Evolutionary conservation across 2,113 vertebrate species (phyloP), one percentile per base, ranked within the genome.

Genomic region (Oxyruncus cristatus): DNA sequence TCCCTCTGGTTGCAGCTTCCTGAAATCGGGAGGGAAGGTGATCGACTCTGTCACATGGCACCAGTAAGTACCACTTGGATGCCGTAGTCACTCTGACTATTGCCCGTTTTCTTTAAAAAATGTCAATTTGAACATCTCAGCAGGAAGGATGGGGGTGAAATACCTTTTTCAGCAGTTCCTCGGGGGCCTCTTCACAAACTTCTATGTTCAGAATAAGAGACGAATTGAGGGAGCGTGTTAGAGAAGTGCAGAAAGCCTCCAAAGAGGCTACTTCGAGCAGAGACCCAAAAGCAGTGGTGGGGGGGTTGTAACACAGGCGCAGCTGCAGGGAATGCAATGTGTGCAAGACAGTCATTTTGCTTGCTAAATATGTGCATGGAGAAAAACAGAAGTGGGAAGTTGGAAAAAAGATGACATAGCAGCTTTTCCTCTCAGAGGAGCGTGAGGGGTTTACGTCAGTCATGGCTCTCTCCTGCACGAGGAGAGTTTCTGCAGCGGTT

Each of bases 41-140:
- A 98, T 99, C 9, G 95, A 99, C 71, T 97, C 99, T 13, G 96
- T 98, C 58, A 99, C 99, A 0, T 99, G 99, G 99, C 99, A 99
- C 95, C 99, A 99, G 99, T 99, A 98, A 99, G 99, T 99, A 88
- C 23, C 97, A 65, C 98, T 98, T 97, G 14, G 39, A 12, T 77
- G 27, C 27, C 28, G 20, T 8, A 1, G 1, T 37, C 42, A 3
- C 70, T 77, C 81, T 12, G n/a, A 10, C 32, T 67, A 37, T 46
- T 13, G 4, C 24, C 81, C n/a, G 5, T 50, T 39, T 49, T 62
- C 65, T 28, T n/a, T 24, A 8, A 12, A 39, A 53, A 58, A 49
- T 9, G 8, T 8, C 30, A 3, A 6, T 66, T 79, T 37, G 26
- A 19, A 23, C 17, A 35, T 4, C 11, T 53, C 47, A 35, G 1